Percentiles rank a stretch among this genome's conserved stretches.
These are phyloP conservation scores for Pseudobourletiella spinata DNA, from an alignment of 1,140 invertebrate genomes.

Conservation along the genomic window DNA sequence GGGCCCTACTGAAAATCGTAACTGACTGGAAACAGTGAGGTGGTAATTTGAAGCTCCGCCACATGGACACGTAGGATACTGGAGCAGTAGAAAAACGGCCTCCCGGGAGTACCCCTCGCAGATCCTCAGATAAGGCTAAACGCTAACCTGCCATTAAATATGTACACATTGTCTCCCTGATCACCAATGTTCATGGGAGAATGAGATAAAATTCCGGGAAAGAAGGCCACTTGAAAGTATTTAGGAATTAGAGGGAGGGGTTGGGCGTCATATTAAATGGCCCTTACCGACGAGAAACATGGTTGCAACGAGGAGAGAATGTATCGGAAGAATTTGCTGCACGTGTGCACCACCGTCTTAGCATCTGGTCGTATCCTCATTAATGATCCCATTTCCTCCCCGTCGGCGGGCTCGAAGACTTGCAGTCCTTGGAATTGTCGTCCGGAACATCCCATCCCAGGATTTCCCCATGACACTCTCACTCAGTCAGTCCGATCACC, in stretches of 20 bases:
- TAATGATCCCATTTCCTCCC: no score
- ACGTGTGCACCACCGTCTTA: no score
- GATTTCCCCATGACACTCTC: constrained; percentile 42
- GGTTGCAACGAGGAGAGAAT: constrained; percentile 44
- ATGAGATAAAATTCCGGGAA: background rate
- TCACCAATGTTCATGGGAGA: background rate
- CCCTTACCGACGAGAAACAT: constrained; percentile 53
- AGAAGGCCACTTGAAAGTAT: background rate
- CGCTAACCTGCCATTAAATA: constrained; percentile 45
- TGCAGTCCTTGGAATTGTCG: constrained; percentile 12
- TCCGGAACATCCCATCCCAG: constrained; percentile 30
- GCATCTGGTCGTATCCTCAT: no score
- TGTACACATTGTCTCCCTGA: background rate
- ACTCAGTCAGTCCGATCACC: constrained; percentile 40
- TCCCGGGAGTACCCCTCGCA: constrained; percentile 46
- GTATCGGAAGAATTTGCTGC: constrained; percentile 15
- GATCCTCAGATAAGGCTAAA: constrained; percentile 52
- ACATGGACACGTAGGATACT: constrained; percentile 66
- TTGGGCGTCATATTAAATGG: background rate
- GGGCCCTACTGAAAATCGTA: background rate
- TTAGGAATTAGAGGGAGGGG: background rate
- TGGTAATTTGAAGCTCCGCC: constrained; percentile 70
- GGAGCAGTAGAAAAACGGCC: constrained; percentile 64
- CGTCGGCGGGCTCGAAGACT: background rate
- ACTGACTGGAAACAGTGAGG: constrained; percentile 65